These are phyloP conservation scores for Myodes glareolus DNA, from an alignment of 2,113 vertebrate species.

Conservation along the genomic window DNA sequence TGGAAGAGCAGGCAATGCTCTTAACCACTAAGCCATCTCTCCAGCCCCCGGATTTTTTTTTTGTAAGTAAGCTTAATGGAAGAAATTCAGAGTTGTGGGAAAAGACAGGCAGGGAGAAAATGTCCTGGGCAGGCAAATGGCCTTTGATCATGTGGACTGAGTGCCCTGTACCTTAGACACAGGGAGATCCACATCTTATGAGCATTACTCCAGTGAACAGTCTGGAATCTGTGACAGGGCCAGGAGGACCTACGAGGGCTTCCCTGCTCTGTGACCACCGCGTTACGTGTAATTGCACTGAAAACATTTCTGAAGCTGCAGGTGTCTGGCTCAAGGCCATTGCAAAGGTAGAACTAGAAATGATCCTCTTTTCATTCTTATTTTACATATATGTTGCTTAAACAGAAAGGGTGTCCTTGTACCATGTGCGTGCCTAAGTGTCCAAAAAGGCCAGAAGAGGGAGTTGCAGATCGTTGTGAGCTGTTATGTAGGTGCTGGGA, in stretches of 20 bases:
- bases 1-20: too few relatives aligned
- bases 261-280: not conserved
- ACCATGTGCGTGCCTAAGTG: not conserved
- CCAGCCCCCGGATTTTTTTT: too few relatives aligned
- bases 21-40: too few relatives aligned
- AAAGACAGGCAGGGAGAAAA: conserved; percentile 70
- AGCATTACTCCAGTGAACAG: not conserved
- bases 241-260: not conserved
- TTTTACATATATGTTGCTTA: not conserved
- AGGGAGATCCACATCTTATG: too few relatives aligned
- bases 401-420: not conserved
- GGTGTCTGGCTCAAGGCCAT: not conserved
- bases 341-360: conserved; percentile 9
- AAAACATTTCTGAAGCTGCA: not conserved
- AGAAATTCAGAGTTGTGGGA: conserved; percentile 71
- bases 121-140: not conserved
- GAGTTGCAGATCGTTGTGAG: not conserved
- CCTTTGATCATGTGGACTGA: not conserved
- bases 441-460: not conserved
- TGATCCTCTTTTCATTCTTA: not conserved
- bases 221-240: not conserved
- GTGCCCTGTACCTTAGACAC: too few relatives aligned
- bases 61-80: conserved; percentile 72
- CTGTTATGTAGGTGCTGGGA: not conserved
- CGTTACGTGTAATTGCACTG: not conserved